Evolutionary conservation across 2,113 vertebrate genomes (phyloP), one percentile per base, ranked within the genome.

Genomic region (Lamprologus sp.): DNA sequence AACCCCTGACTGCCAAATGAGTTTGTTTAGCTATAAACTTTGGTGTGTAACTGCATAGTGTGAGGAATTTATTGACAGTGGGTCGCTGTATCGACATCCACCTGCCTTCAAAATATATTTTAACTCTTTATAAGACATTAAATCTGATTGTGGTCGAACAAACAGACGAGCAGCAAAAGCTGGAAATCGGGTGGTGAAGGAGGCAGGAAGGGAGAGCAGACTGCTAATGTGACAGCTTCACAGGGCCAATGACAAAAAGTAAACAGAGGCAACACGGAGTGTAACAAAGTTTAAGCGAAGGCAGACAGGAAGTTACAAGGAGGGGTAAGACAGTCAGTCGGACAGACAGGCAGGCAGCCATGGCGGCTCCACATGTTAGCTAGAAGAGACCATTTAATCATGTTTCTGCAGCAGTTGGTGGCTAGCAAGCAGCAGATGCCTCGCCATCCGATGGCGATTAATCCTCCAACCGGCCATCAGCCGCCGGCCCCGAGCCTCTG

Each of bases 321-420:
- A 79, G 47, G 11, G n/a, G 45, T 73, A 53, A 51, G 73, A 77
- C 45, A 51, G 86, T 1, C 33, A 89, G 84, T 9, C 56, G 11
- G 73, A 51, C 45, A 84, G 86, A 33, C 55, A 83, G 81, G 26
- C 70, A 31, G 81, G 65, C 73, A 82, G 87, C 65, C 53, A 37
- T 40, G 47, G 19, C 49, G 6, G 68, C 86, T 90, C 91, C 93
- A 93, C 90, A 87, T 93, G 90, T 86, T 87, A 73, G 65, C 82
- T 90, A 81, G 75, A 90, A 83, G 81, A 93, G 82, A 81, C 81
- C 90, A 83, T 93, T 95, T 93, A 91, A 96, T 96, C 94, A 94
- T 93, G 89, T 92, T 93, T 82, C 84, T 73, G 90, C 81, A 92
- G 94, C 95, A 95, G 92, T 95, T 95, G 95, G 96, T 94, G 90